Percentiles rank a stretch among this genome's conserved stretches.
Conservation (phyloP, 2,113 vertebrate genomes). For the Coryphaenoides rupestris region DNA sequence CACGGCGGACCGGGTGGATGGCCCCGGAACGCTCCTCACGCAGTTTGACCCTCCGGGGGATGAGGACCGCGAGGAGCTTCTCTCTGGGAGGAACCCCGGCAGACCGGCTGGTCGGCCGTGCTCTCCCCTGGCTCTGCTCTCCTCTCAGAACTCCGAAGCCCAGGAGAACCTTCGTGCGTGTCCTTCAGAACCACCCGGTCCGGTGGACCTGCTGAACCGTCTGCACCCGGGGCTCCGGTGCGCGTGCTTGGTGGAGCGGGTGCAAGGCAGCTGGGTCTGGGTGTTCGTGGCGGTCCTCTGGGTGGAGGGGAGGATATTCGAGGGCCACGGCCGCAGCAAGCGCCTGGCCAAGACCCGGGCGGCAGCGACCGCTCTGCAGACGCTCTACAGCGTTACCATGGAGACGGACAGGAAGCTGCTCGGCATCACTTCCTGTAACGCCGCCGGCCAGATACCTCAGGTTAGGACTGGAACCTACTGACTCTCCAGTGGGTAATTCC, state of each 20-base stretch:
- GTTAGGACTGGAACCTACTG: slow-evolving; percentile 22
- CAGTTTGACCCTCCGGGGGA: slow-evolving; percentile 77
- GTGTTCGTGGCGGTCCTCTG: slow-evolving; percentile 87
- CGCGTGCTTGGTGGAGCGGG: slow-evolving; percentile 81
- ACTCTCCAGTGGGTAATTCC: no score
- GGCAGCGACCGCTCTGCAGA: slow-evolving; percentile 81
- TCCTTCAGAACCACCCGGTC: slow-evolving; percentile 25
- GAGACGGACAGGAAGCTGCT: slow-evolving; percentile 29
- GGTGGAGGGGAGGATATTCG: slow-evolving; percentile 86
- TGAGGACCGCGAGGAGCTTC: slow-evolving; percentile 42
- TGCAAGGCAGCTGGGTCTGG: slow-evolving; percentile 70
- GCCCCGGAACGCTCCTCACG: slow-evolving; percentile 80
- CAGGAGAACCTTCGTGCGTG: no score
- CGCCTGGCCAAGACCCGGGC: slow-evolving; percentile 87
- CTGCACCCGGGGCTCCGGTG: slow-evolving; percentile 87
- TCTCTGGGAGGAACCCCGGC: slow-evolving; percentile 30
- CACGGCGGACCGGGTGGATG: slow-evolving; percentile 84
- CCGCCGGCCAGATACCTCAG: slow-evolving; percentile 52
- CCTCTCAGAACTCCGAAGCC: no score
- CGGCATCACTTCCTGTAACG: slow-evolving; percentile 14
- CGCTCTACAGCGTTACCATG: slow-evolving; percentile 76
- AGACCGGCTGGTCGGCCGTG: slow-evolving; percentile 41
- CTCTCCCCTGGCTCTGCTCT: slow-evolving; percentile 31
- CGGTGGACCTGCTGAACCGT: slow-evolving; percentile 83
- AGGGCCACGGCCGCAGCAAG: slow-evolving; percentile 90